phyloP scores from a whole-genome alignment of 2,113 vertebrate genomes.

The Trogon melanurus region DNA sequence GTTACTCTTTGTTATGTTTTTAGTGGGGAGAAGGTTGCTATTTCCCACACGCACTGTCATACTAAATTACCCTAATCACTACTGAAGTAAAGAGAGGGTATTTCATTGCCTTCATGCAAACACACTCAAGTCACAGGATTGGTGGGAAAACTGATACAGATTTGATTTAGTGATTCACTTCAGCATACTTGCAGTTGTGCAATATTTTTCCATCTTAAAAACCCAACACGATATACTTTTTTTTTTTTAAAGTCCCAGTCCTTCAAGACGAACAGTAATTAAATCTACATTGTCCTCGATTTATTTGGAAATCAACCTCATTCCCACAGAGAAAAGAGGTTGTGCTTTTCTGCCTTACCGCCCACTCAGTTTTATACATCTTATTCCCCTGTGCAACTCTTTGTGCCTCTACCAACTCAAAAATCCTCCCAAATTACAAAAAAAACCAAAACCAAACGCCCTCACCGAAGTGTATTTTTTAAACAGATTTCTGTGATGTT shows the following conservation, averaged over 20 bases:
- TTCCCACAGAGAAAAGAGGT: constrained; percentile 24
- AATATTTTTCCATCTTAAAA: constrained; percentile 48
- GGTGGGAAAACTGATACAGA: neutral
- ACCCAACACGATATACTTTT: neutral
- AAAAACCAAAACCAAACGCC: neutral
- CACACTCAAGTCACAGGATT: neutral
- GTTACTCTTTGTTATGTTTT: neutral
- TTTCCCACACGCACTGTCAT: neutral
- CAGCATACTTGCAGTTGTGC: neutral
- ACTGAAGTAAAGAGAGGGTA: neutral
- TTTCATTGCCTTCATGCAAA: neutral
- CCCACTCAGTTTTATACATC: constrained; percentile 22
- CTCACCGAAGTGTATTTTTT: neutral
- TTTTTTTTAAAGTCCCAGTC: constrained; percentile 13
- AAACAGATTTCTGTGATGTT: neutral
- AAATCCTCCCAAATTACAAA: neutral
- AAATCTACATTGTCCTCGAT: constrained; percentile 58
- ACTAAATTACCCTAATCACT: neutral
- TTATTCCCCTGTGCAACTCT: neutral
- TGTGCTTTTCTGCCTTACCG: neutral
- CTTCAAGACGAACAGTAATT: constrained; percentile 36
- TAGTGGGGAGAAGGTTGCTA: neutral
- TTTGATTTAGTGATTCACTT: constrained; percentile 26
- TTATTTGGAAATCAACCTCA: constrained; percentile 56
- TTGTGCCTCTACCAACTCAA: neutral